phyloP scores from a whole-genome alignment of 2,797 vertebrate genomes.

The Lutjanus campechanus region DNA sequence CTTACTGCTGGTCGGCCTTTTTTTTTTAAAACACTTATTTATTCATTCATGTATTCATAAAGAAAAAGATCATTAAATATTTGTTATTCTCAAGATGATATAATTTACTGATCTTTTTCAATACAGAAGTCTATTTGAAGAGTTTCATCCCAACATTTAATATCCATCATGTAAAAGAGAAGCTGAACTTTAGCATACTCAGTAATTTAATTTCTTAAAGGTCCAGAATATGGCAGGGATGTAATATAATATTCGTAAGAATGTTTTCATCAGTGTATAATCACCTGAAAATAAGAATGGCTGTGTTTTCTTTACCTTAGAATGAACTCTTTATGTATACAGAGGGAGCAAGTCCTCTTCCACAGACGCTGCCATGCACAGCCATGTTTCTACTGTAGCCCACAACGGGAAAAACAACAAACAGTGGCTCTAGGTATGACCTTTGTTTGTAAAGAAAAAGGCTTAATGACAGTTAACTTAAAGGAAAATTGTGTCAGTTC shows the following conservation, averaged over 20 bases:
- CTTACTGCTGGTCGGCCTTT: conserved; percentile 17
- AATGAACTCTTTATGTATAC: too few relatives aligned
- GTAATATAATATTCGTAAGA: too few relatives aligned
- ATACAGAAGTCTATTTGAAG: conserved; percentile 18
- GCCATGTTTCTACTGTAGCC: too few relatives aligned
- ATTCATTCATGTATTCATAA: conserved; percentile 7
- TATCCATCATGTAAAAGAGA: not conserved
- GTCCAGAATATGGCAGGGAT: too few relatives aligned
- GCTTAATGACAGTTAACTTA: not conserved
- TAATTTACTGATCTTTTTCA: not conserved
- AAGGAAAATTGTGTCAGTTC: not conserved
- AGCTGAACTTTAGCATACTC: not conserved
- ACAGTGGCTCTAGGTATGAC: too few relatives aligned
- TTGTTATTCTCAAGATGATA: conserved; percentile 15
- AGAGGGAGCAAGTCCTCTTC: too few relatives aligned
- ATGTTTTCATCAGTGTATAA: too few relatives aligned
- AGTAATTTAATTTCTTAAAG: not conserved
- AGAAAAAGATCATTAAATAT: conserved; percentile 15
- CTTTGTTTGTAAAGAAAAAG: too few relatives aligned
- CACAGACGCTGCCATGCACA: too few relatives aligned
- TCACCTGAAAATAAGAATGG: too few relatives aligned
- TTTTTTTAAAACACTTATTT: conserved; percentile 1
- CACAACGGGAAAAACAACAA: too few relatives aligned
- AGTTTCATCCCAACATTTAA: conserved; percentile 14
- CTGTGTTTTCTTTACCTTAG: too few relatives aligned